phyloP scores from a whole-genome alignment of 2,113 vertebrate genomes.

The Hemibagrus wyckioides region DNA sequence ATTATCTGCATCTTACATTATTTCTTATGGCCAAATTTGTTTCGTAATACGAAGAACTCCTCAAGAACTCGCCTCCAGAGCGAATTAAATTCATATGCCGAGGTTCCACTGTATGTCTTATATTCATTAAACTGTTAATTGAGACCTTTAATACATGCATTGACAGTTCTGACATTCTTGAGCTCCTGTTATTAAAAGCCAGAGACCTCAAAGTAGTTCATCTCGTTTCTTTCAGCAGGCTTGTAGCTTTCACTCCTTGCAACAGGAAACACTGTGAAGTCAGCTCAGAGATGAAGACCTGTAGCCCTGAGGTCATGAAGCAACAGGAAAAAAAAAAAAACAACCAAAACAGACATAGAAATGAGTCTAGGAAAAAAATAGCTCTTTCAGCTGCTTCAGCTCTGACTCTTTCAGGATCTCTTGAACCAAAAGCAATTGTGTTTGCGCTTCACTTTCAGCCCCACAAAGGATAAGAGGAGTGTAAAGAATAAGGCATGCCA shows the following conservation, averaged over 20 bases:
- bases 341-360: slow-evolving; percentile 33
- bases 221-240: background rate
- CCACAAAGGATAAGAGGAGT: slow-evolving; percentile 26
- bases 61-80: too few species aligned
- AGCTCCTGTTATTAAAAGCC: background rate
- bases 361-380: slow-evolving; percentile 29
- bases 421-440: slow-evolving; percentile 36
- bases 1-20: too few species aligned
- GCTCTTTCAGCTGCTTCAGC: slow-evolving; percentile 13
- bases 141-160: background rate
- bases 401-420: slow-evolving; percentile 4
- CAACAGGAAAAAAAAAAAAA: background rate
- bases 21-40: too few species aligned
- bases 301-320: slow-evolving; percentile 2
- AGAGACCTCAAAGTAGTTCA: background rate
- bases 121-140: background rate
- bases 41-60: too few species aligned
- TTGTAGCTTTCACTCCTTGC: slow-evolving; percentile 27
- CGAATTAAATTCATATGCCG: too few species aligned
- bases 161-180: background rate
- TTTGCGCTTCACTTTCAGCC: slow-evolving; percentile 52
- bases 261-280: slow-evolving; percentile 32
- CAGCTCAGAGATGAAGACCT: background rate
- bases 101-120: too few species aligned
- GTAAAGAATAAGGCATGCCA: slow-evolving; percentile 17